Percentiles rank a stretch among this genome's conserved stretches.
Conservation (phyloP, 2,113 vertebrate species). For the Cygnus atratus region DNA sequence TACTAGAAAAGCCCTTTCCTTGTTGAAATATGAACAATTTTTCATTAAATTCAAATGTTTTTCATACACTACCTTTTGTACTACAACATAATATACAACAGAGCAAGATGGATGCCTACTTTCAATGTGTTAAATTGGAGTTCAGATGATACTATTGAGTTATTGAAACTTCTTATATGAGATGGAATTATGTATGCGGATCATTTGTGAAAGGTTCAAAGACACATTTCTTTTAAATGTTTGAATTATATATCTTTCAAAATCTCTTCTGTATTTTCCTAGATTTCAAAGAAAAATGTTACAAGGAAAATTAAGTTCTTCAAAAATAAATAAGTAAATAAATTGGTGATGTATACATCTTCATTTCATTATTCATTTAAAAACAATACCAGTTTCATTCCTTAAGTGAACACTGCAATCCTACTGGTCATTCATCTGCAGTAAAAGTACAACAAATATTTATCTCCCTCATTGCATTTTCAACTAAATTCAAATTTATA, state of each 20-base stretch:
- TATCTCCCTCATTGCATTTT: background rate
- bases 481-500: background rate
- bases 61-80: background rate
- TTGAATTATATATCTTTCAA: background rate
- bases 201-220: background rate
- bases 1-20: background rate
- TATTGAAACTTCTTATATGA: background rate
- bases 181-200: background rate
- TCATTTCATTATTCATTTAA: background rate
- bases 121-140: background rate
- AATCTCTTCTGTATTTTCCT: background rate
- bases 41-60: background rate
- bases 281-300: background rate
- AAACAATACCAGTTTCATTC: background rate
- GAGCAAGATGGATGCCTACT: background rate
- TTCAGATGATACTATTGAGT: background rate
- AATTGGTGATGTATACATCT: background rate
- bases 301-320: background rate
- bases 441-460: background rate
- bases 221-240: background rate
- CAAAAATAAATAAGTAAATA: background rate
- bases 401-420: background rate
- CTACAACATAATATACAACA: background rate
- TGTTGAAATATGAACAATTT: background rate
- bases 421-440: background rate